These are phyloP conservation scores for Pteropus alecto DNA, from an alignment of 2,113 vertebrate genomes.

Conservation along the genomic window DNA sequence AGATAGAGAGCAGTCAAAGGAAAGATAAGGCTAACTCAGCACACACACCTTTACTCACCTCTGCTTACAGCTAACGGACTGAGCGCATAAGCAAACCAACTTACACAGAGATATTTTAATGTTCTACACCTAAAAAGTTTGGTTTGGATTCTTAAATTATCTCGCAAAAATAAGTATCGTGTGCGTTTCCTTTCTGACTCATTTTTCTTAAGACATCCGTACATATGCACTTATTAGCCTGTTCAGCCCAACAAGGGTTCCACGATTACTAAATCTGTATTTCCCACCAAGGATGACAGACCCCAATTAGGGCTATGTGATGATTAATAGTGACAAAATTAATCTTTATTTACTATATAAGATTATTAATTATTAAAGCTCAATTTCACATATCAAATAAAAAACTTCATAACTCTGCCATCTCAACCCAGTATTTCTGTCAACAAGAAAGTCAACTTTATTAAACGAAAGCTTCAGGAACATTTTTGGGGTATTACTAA, in stretches of 20 bases:
- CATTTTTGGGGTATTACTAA: neutral
- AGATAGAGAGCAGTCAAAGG: neutral
- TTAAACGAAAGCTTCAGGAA: neutral
- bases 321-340: neutral
- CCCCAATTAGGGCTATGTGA: neutral
- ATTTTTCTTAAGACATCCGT: neutral
- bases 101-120: neutral
- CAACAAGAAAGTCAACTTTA: neutral
- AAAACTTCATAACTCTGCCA: neutral
- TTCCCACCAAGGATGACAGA: neutral
- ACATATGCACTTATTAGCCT: neutral
- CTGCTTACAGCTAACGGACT: neutral
- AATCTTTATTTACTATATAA: neutral
- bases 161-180: conserved; percentile 5
- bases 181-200: neutral
- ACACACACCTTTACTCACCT: neutral
- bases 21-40: neutral
- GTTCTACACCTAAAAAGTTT: neutral
- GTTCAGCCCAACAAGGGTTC: neutral
- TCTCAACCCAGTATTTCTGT: neutral
- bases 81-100: neutral
- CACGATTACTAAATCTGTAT: neutral
- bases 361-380: neutral
- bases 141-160: neutral
- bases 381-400: neutral